Evolutionary conservation across 2,113 vertebrate species (phyloP), one percentile per base, ranked within the genome.

Genomic region (Gymnarchus niloticus): DNA sequence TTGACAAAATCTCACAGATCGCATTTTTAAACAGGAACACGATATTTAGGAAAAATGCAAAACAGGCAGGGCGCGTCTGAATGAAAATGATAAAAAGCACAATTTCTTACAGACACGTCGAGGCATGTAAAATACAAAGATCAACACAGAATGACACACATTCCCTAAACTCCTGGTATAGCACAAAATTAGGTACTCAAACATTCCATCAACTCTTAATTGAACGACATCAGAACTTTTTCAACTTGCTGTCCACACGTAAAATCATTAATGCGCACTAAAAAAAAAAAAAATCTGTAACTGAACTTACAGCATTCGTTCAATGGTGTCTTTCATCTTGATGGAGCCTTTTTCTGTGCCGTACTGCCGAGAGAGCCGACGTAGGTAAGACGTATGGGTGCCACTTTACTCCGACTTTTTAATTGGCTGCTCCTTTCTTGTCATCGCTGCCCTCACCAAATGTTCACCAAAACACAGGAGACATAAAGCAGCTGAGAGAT

Each of bases 291-390:
- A 85, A 21, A 85, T 33, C 51, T 3, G 7, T 10, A 51, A n/a
- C 56, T 28, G 49, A 90, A 96, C 95, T 96, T 94, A 95, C 95
- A 96, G 88, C 89, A 85, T 91, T 93, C 92, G 94, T 93, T 92
- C 93, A 93, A 94, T 87, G 93, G 85, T 89, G 89, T 95, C 94
- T 93, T 87, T 92, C 93, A 78, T 85, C 57, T 49, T n/a, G 54
- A 85, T 41, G 33, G 48, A 44, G 69, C n/a, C 37, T 83, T 41
- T 56, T 8, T 41, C 19, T 57, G 21, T 25, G 23, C 5, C 23
- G 59, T 8, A 25, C 57, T 2, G 59, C 7, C n/a, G 12, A 49
- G 56, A 2, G 49, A 41, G 33, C 49, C 51, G 21, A 46, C 73
- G 25, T 46, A 49, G 52, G 37, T 33, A 49, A 44, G 52, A 76